phyloP scores from a whole-genome alignment of 1,140 invertebrate genomes.

The Chlorops oryzae region DNA sequence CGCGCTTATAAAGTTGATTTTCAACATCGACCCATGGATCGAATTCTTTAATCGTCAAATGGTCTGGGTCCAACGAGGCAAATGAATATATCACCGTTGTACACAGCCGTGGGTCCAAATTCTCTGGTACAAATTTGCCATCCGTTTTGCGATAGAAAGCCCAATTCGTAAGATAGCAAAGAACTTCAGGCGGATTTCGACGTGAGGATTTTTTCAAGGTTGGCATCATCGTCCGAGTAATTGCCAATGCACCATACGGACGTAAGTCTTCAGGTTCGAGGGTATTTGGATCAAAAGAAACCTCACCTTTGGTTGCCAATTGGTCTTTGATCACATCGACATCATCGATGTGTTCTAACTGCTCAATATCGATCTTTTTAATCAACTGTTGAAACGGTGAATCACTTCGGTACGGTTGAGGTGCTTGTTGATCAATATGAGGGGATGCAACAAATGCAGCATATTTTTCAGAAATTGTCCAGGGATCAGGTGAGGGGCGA shows the following conservation, averaged over 20 bases:
- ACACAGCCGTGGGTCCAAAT: slow-evolving; percentile 72
- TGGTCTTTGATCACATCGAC: slow-evolving; percentile 24
- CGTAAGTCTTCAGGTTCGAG: not conserved
- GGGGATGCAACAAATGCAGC: slow-evolving; percentile 45
- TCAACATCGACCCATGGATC: slow-evolving; percentile 82
- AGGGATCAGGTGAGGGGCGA: slow-evolving; percentile 20
- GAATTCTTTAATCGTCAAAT: slow-evolving; percentile 66
- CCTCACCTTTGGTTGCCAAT: slow-evolving; percentile 6
- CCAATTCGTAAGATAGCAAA: slow-evolving; percentile 88
- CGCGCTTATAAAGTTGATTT: slow-evolving; percentile 60
- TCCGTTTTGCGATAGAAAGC: slow-evolving; percentile 74
- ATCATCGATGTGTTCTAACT: slow-evolving; percentile 31
- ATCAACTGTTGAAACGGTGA: slow-evolving; percentile 41
- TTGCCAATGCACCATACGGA: slow-evolving; percentile 30
- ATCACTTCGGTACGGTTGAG: slow-evolving; percentile 34
- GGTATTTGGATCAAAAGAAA: slow-evolving; percentile 1
- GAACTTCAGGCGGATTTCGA: slow-evolving; percentile 50
- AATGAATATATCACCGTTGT: slow-evolving; percentile 88
- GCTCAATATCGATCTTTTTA: slow-evolving; percentile 23
- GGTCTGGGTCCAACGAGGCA: slow-evolving; percentile 73
- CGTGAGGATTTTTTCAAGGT: slow-evolving; percentile 1
- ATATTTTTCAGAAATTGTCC: slow-evolving; percentile 39
- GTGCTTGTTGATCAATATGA: slow-evolving; percentile 14
- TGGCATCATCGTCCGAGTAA: slow-evolving; percentile 18
- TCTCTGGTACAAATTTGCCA: slow-evolving; percentile 79